phyloP scores from a whole-genome alignment of 2,797 vertebrate species.

The Alectoris magna region DNA sequence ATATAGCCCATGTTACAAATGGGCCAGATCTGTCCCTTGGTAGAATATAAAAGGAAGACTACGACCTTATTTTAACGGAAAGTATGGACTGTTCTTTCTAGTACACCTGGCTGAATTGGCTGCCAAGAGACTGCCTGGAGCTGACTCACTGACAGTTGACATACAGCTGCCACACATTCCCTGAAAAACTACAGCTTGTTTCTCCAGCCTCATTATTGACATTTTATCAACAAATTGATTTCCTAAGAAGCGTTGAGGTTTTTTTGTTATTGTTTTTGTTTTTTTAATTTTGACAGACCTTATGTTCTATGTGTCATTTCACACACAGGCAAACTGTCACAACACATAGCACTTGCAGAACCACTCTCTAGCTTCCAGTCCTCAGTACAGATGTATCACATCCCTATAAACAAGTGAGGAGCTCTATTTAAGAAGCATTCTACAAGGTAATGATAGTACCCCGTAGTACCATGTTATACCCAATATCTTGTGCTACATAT shows the following conservation, averaged over 20 bases:
- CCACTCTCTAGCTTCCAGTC: neutral
- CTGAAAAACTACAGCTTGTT: neutral
- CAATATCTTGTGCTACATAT: neutral
- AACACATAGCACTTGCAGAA: neutral
- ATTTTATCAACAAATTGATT: neutral
- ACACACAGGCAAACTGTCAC: fast-evolving
- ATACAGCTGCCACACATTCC: neutral
- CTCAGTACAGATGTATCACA: neutral
- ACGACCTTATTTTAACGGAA: neutral
- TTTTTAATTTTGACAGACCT: neutral
- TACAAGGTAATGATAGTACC: neutral
- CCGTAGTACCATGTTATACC: neutral
- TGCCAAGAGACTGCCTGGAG: neutral
- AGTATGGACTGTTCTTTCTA: neutral
- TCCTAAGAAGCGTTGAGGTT: neutral
- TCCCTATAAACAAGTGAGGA: neutral
- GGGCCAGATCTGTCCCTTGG: neutral
- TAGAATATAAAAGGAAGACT: neutral
- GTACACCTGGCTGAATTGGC: neutral
- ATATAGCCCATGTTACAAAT: neutral
- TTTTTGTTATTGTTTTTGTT: neutral
- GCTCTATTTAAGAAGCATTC: neutral
- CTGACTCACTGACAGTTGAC: neutral
- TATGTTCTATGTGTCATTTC: neutral
- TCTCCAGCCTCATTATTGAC: neutral